Base-by-base conservation (phyloP, 2,113 vertebrate species). In the Actenoides lindsayi region DNA sequence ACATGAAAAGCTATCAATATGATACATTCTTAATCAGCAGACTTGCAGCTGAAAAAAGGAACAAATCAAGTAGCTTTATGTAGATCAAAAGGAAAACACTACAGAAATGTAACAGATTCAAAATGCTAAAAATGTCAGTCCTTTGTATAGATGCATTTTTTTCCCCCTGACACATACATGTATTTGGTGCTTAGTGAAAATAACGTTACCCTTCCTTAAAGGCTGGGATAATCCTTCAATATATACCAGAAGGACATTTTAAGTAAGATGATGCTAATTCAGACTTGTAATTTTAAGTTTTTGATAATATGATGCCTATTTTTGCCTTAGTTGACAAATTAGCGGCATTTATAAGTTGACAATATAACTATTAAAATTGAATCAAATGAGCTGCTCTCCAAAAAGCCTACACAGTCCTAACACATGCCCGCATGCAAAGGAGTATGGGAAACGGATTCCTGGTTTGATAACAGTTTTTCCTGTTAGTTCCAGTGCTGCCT, bases 391-490 rank as follows among this genome's bases (percentile, higher is more conserved):
- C 50, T 84, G 59, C 20, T 65, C 86, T 30, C 51, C 8, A 23
- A 77, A 68, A 57, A 1, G 0, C 68, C 77, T 53, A 23, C 76
- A 8, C 56, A 50, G 51, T 57, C 30, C 83, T 50, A 48, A 63
- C 67, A 57, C 83, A 62, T 37, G 9, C 0, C 6, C 11, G 1
- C 1, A 8, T 20, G 64, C 74, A 51, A 64, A 41, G 3, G 35
- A 51, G 33, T 0, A 0, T 0, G 0, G 17, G 42, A 68, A 71
- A 51, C 1, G 0, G 77, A 75, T 19, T 65, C 15, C 17, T 31
- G 0, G 54, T 48, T n/a, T 48, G 78, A 63, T 9, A 33, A 81
- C 39, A 71, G 69, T 16, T 48, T 75, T 75, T 42, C 41, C 82
- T 65, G 54, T 53, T 42, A 24, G 42, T 21, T 2, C 39, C 19